phyloP scores from a whole-genome alignment of 2,888 invertebrate genomes.

The Phaonia tiefii region DNA sequence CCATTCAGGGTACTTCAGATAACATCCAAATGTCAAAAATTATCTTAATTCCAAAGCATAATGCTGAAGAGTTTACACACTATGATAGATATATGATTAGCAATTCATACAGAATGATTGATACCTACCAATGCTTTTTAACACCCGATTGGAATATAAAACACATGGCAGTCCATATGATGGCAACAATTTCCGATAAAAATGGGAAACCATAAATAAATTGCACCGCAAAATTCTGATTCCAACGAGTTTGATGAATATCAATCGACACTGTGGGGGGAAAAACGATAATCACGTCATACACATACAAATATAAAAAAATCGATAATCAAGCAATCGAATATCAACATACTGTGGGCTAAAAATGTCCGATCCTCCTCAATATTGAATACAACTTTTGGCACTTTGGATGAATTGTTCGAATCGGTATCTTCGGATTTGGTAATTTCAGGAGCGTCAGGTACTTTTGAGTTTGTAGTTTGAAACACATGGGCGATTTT shows the following conservation, averaged over 20 bases:
- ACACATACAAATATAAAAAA: slow-evolving; percentile 9
- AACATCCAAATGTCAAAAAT: too few species aligned
- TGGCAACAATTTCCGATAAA: slow-evolving; percentile 76
- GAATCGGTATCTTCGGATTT: slow-evolving; percentile 41
- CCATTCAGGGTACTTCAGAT: too few species aligned
- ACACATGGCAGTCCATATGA: slow-evolving; percentile 78
- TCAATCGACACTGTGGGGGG: slow-evolving; percentile 73
- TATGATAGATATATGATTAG: too few species aligned
- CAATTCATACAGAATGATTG: too few species aligned
- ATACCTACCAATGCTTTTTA: slow-evolving; percentile 75
- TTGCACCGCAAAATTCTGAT: slow-evolving; percentile 71
- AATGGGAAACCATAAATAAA: slow-evolving; percentile 76
- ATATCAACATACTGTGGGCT: slow-evolving; percentile 70
- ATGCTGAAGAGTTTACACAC: too few species aligned
- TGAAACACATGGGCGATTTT: slow-evolving; percentile 74
- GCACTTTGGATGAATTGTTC: slow-evolving; percentile 59
- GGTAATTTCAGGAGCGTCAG: slow-evolving; percentile 52
- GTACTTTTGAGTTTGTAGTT: slow-evolving; percentile 63
- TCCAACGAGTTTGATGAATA: slow-evolving; percentile 73
- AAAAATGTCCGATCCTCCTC: slow-evolving; percentile 74
- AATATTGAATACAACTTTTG: slow-evolving; percentile 69
- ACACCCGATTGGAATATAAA: slow-evolving; percentile 76
- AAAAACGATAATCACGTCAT: slow-evolving; percentile 18
- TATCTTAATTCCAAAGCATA: too few species aligned
- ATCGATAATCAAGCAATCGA: background rate